These are phyloP conservation scores for Platorchestia sp. DNA, from an alignment of 1,140 invertebrate genomes.

Conservation along the genomic window DNA sequence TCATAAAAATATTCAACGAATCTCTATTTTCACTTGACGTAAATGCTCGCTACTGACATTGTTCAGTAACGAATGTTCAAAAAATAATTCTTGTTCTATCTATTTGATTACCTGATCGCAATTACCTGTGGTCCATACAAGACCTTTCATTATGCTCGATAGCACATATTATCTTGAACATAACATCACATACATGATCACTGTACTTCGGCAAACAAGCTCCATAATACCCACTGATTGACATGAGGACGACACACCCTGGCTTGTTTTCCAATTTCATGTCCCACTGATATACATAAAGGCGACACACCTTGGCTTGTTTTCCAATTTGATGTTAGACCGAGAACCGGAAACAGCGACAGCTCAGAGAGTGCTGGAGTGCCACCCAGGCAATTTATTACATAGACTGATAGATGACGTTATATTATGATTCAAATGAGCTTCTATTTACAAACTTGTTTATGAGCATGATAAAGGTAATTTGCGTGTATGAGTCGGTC, in stretches of 20 bases:
- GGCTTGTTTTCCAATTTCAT: background rate
- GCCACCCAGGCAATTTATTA: background rate
- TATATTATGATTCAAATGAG: background rate
- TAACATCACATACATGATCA: conserved; percentile 11
- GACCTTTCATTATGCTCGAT: conserved; percentile 10
- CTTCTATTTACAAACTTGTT: background rate
- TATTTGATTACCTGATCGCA: conserved; percentile 12
- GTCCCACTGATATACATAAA: background rate
- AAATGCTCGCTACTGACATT: background rate
- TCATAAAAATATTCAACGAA: background rate
- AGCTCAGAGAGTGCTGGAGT: background rate
- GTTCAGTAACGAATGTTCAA: background rate
- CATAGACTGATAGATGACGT: background rate
- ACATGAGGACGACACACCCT: background rate
- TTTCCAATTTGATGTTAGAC: background rate
- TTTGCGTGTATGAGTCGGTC: too few relatives aligned
- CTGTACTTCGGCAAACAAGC: background rate
- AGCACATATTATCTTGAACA: conserved; percentile 18
- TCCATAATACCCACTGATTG: background rate
- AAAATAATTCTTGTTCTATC: background rate
- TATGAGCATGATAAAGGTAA: background rate
- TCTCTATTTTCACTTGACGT: background rate
- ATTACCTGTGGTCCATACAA: conserved; percentile 12
- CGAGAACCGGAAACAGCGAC: background rate
- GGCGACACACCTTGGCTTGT: background rate